Base-by-base conservation (phyloP, 2,797 vertebrate species). In the Sparidentex hasta region DNA sequence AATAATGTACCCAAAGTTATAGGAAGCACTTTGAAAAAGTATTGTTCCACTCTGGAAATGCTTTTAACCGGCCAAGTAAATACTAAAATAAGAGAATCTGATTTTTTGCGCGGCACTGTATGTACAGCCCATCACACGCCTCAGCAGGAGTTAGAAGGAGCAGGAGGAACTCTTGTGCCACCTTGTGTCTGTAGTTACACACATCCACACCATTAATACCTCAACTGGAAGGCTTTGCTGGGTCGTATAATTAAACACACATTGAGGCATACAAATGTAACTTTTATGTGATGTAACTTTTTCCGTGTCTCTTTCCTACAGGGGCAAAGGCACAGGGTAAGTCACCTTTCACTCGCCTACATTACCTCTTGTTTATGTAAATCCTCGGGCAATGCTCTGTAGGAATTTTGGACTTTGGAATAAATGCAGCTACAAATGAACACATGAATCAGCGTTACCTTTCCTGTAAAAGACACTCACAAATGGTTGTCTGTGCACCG, bases 311-410 rank as follows among this genome's bases (percentile, higher is more conserved):
- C 18, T 55, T 46, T 82, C n/a, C 62, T 14, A 7, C 81, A 93
- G 92, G 64, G 3, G 76, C 73, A 18, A 74, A 80, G 20, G 79
- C 92, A 72, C 88, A 92, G 67, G 82, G 87, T 88, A 74, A 90
- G 87, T 63, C 65, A 52, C 16, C 55, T 59, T 74, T 64, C 4
- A n/a, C n/a, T n/a, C n/a, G n/a, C n/a, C n/a, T n/a, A n/a, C n/a
- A n/a, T n/a, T n/a, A n/a, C n/a, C n/a, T 50, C 9, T 21, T 8
- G 2, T 12, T 41, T 0, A 41, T 58, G 44, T 18, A 29, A 21
- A 56, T 25, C 7, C 27, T 71, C 1, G 47, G 7, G n/a, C 13
- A 14, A 56, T 51, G 5, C 21, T 66, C 25, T 48, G 16, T 25
- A n/a, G 12, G 11, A 52, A 38, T 2, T 16, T 20, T 51, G 17